Evolutionary conservation across 2,888 invertebrate genomes (phyloP), one percentile per base, ranked within the genome.

Genomic region (Rhagonycha fulva): DNA sequence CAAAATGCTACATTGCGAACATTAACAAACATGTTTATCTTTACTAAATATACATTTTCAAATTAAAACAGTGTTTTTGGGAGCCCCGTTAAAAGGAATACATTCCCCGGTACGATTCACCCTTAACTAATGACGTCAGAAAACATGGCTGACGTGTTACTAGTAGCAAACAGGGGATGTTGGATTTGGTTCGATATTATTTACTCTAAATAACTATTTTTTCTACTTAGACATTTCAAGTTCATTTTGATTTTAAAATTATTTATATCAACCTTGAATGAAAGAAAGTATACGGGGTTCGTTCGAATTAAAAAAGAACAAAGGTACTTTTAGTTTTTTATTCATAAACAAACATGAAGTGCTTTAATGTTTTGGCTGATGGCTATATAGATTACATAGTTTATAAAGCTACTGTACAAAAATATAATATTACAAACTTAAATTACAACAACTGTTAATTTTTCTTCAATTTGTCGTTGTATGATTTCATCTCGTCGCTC

Each of bases 41-140:
- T 7, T 47, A 47, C n/a, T n/a, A 47, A 47, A 47, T 47, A 47
- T n/a, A n/a, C 47, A 47, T 47, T 47, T 47, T 12, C n/a, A 47
- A 47, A 47, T 47, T 47, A 47, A 66, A 26, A n/a, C 12, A 14
- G 12, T 12, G n/a, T 66, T 66, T 23, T 66, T 4, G 24, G 4
- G 26, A 66, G 63, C 24, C 26, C 24, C 26, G 63, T 66, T 24
- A 66, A 66, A 66, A 66, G 9, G 9, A 24, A 66, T 66, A 66
- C 63, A 66, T 66, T 66, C 63, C 63, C n/a, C 23, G n/a, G 23
- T 24, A 66, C 63, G 26, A 66, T 23, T 66, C 26, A 66, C 63
- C 63, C 63, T 66, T 26, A 66, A 66, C 63, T 66, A 24, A 26
- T 66, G 63, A 66, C 63, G 63, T 66, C 63, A 66, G 63, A 66